Evolutionary conservation across 2,113 vertebrate species (phyloP), one percentile per base, ranked within the genome.

Genomic region (Corythornis vintsioides): DNA sequence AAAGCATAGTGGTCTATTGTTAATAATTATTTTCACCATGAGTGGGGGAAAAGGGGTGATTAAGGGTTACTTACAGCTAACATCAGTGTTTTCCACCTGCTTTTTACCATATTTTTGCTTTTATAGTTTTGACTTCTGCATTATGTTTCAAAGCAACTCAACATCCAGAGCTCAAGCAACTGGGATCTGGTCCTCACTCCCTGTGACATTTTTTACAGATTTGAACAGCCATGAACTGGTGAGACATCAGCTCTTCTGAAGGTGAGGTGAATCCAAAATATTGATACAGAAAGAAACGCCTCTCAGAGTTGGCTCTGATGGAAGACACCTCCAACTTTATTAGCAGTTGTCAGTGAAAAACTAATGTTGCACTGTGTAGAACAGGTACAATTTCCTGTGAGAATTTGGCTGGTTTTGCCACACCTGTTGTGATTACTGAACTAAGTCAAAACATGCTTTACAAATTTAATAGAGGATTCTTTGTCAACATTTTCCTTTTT

Each of bases 1-100:
- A 60, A 76, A 93, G 47, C 29, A 14, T 2, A 33, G 42, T 38
- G 42, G 25, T 66, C 56, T 91, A 43, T 67, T 89, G 89, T 87
- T 72, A 90, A 90, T 64, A 70, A 85, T 63, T 83, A 59, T 89
- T 75, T 94, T 84, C 33, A 70, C 8, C 73, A 78, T 59, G 71
- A 85, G 5, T 29, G 3, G 13, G n/a, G 45, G 16, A 7, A 56
- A 69, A 82, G 26, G 0, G 4, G 16, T 75, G 61, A 93, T 77
- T 77, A 93, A 80, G n/a, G 9, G 13, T 57, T 86, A 74, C 83
- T 73, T 85, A 59, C 25, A 79, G 31, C 43, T 38, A 92, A 9
- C 0, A 1, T 15, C 8, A 38, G 24, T 63, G 13, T 81, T 70
- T 82, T 52, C 67, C 43, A 76, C 29, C 5, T 79, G 22, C 17